Evolutionary conservation across 2,797 vertebrate species (phyloP).

Genomic region (Cynodonichthys magdalenae): DNA sequence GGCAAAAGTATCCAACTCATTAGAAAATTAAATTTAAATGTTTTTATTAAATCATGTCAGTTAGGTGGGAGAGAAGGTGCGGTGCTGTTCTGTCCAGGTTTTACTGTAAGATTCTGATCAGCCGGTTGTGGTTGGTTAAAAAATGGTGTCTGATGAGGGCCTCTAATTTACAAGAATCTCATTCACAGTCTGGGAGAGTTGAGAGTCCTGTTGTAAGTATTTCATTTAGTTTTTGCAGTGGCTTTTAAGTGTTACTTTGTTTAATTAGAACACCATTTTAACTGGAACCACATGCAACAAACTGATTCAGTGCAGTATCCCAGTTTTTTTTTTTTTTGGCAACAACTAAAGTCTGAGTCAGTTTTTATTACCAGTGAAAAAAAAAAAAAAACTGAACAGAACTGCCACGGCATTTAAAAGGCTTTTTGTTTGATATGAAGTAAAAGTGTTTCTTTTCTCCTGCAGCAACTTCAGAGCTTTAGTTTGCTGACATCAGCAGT

Average conservation of each 20-base stretch:
- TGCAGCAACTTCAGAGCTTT: constrained; percentile 46
- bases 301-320: neutral
- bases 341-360: neutral
- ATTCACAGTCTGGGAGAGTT: neutral
- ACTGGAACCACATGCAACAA: neutral
- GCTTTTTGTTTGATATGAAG: constrained; percentile 12
- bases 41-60: no score
- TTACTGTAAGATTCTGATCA: neutral
- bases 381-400: neutral
- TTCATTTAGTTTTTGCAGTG: neutral
- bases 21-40: no score
- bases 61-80: no score
- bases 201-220: neutral
- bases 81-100: no score
- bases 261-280: neutral
- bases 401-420: neutral
- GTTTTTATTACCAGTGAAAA: neutral
- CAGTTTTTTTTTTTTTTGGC: no score
- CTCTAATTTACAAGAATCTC: neutral
- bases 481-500: constrained; percentile 69
- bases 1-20: no score
- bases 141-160: neutral
- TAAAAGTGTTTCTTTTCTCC: constrained; percentile 21
- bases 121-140: neutral
- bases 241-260: neutral